phyloP scores from a whole-genome alignment of 2,888 invertebrate species.

The Caenorhabditis plicata region DNA sequence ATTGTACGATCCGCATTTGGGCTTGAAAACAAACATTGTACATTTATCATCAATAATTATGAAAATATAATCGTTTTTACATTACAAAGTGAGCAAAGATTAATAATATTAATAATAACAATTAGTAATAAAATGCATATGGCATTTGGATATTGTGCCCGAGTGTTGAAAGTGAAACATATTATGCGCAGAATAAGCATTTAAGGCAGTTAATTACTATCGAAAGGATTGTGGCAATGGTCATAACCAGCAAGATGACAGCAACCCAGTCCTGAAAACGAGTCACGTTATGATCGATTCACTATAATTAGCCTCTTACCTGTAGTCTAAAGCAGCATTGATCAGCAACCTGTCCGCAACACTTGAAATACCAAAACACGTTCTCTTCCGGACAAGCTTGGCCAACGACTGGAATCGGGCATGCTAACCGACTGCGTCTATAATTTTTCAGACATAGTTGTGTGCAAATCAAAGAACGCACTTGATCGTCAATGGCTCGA shows the following conservation, averaged over 20 bases:
- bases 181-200: constrained; percentile 53
- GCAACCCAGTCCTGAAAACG: constrained; percentile 52
- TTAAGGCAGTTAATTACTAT: constrained; percentile 55
- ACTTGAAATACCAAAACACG: constrained; percentile 55
- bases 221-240: constrained; percentile 47
- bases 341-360: constrained; percentile 50
- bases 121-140: no score
- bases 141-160: no score
- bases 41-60: no score
- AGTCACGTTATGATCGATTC: no score
- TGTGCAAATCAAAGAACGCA: not conserved
- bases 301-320: constrained; percentile 6
- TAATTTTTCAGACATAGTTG: no score
- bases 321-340: constrained; percentile 55
- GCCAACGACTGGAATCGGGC: constrained; percentile 56
- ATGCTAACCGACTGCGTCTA: constrained; percentile 37
- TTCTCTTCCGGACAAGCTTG: constrained; percentile 52
- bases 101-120: no score
- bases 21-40: no score
- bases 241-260: constrained; percentile 45
- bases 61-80: no score
- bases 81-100: no score
- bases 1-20: constrained; percentile 73
- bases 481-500: constrained; percentile 28
- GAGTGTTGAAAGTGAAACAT: no score